Evolutionary conservation across 2,113 vertebrate genomes (phyloP).

Genomic region (Polypterus bichir): DNA sequence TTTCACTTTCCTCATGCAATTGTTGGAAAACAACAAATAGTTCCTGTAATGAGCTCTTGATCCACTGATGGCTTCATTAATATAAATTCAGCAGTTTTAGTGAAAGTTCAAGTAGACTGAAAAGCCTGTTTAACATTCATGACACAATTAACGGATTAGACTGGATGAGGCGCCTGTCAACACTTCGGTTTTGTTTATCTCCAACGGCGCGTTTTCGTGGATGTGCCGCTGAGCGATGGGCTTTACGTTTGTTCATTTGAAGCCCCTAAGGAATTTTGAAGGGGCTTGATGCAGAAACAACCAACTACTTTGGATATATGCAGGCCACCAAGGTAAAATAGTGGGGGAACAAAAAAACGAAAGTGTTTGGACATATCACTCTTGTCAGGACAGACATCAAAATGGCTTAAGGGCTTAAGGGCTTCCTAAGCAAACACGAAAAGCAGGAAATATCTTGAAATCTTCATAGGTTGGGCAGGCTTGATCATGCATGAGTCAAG

Average conservation of each 20-base stretch:
- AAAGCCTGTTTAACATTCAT: slow-evolving; percentile 11
- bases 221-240: neutral
- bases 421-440: no score
- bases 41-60: slow-evolving; percentile 2
- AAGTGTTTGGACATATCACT: no score
- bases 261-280: neutral
- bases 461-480: no score
- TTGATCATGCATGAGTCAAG: no score
- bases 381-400: no score
- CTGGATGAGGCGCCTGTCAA: neutral
- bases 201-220: neutral
- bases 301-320: no score
- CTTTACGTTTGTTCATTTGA: neutral
- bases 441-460: no score
- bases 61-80: slow-evolving; percentile 5
- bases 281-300: neutral
- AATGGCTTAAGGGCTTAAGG: no score
- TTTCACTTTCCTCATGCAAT: neutral
- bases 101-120: slow-evolving; percentile 9
- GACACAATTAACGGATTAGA: slow-evolving; percentile 7
- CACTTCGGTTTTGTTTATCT: slow-evolving; percentile 2
- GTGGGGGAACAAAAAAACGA: no score
- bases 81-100: slow-evolving; percentile 7
- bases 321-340: no score
- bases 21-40: slow-evolving; percentile 7